Evolutionary conservation across 2,888 invertebrate species (phyloP).

Genomic region (Apamea monoglypha): DNA sequence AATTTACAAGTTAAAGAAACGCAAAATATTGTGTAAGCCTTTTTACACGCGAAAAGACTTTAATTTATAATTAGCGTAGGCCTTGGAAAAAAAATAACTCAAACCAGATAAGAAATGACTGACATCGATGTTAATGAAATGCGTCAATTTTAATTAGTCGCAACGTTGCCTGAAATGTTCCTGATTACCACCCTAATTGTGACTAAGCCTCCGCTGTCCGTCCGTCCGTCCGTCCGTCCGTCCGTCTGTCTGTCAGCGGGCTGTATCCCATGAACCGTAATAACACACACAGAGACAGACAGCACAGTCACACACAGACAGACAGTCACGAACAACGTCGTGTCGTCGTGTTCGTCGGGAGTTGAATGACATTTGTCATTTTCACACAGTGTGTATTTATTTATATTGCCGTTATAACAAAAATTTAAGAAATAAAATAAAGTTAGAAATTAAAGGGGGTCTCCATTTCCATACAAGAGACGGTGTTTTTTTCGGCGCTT

Average conservation of each 20-base stretch:
- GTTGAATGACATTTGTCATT: too few relatives aligned
- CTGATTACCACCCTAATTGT: too few relatives aligned
- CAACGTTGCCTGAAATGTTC: too few relatives aligned
- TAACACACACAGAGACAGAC: too few relatives aligned
- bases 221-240: neutral
- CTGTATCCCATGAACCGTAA: neutral
- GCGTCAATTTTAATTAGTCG: neutral
- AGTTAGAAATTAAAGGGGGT: too few relatives aligned
- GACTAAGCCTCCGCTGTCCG: neutral
- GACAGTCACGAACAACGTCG: too few relatives aligned
- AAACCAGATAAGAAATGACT: neutral
- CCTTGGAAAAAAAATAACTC: neutral
- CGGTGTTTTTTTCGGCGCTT: too few relatives aligned
- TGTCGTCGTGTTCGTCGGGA: too few relatives aligned
- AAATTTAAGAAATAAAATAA: neutral
- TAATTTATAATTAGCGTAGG: neutral
- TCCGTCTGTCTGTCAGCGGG: too few relatives aligned
- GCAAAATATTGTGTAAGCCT: neutral
- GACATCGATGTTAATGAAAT: neutral
- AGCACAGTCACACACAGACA: too few relatives aligned
- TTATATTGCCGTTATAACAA: neutral
- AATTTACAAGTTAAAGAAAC: slow-evolving; percentile 20
- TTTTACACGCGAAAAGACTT: slow-evolving; percentile 1
- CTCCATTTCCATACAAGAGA: too few relatives aligned
- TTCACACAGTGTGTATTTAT: neutral